phyloP scores from a whole-genome alignment of 2,888 invertebrate genomes.

The Corbicula japonica region DNA sequence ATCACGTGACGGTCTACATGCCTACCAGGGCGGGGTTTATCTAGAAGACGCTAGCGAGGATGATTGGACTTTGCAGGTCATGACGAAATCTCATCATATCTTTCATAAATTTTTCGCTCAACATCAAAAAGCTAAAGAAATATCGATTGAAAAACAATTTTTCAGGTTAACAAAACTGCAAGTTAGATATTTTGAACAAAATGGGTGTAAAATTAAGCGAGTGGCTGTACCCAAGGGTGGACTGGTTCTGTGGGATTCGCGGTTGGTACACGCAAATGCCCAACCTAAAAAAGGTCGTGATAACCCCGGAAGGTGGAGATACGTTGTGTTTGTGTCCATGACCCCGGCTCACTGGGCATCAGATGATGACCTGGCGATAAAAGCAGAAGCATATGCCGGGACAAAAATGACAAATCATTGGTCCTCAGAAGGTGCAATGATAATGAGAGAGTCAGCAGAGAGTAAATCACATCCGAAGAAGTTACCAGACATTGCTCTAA shows the following conservation, averaged over 20 bases:
- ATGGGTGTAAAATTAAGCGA: constrained; percentile 63
- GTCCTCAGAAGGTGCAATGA: constrained; percentile 63
- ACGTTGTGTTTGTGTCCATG: constrained; percentile 77
- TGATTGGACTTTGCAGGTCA: constrained; percentile 73
- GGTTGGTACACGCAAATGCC: constrained; percentile 76
- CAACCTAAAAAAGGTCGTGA: constrained; percentile 66
- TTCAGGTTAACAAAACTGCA: constrained; percentile 55
- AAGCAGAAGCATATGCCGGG: constrained; percentile 67
- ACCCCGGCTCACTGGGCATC: constrained; percentile 77
- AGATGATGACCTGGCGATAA: constrained; percentile 63
- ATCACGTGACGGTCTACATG: constrained; percentile 69
- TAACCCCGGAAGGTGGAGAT: constrained; percentile 73
- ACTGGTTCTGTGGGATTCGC: constrained; percentile 80
- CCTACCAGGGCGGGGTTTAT: constrained; percentile 77
- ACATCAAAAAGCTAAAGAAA: constrained; percentile 30
- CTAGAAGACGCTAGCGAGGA: constrained; percentile 72
- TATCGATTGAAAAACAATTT: constrained; percentile 48
- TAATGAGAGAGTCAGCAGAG: constrained; percentile 45
- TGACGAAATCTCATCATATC: constrained; percentile 70
- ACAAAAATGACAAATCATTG: constrained; percentile 73
- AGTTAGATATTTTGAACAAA: constrained; percentile 58
- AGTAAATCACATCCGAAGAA: constrained; percentile 21
- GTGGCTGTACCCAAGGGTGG: constrained; percentile 79
- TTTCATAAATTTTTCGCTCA: constrained; percentile 62
- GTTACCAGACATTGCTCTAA: constrained; percentile 61